Evolutionary conservation across 2,888 invertebrate genomes (phyloP), one percentile per base, ranked within the genome.

Genomic region (Meloe dianella): DNA sequence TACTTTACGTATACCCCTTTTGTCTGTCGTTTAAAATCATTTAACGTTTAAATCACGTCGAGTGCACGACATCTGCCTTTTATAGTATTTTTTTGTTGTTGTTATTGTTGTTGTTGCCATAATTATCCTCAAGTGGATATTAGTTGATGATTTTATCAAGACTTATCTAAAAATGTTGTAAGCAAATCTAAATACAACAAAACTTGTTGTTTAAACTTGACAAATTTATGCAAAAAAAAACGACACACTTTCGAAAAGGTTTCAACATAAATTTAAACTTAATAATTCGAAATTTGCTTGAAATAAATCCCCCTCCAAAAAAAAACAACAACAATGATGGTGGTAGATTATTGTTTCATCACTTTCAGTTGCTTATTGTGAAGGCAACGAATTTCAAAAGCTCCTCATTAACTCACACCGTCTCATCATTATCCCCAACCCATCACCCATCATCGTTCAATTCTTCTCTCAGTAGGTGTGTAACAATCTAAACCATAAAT

Each of bases 401-500:
- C 20, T 20, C 47, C 20, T 51, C 51, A 24, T 51, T 22, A 22
- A 51, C 1, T 10, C 20, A 47, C 22, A 51, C 17, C 12, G 22
- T 51, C 12, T 51, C 24, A 51, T 51, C 24, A 51, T 24, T 51
- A 51, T 22, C 22, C 24, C 22, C 10, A 51, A 51, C 10, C 51
- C 51, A 51, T 51, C 24, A 51, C 51, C 51, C 51, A 51, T 51
- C 51, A 51, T 51, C 47, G 20, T 47, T 20, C 47, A 47, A 41
- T 41, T 41, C 38, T 47, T 20, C 12, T 24, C 51, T 24, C 24
- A 51, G 51, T 51, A 51, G 51, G 51, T 51, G 51, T 51, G 51
- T 51, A 51, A 51, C 51, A 51, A 51, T 24, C 51, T 51, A 22
- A 51, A 76, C 74, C 70, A 75, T 76, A 75, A 77, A 78, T 78